Base-by-base conservation (phyloP, 1,140 invertebrate genomes). In the Zaprionus taronus region DNA sequence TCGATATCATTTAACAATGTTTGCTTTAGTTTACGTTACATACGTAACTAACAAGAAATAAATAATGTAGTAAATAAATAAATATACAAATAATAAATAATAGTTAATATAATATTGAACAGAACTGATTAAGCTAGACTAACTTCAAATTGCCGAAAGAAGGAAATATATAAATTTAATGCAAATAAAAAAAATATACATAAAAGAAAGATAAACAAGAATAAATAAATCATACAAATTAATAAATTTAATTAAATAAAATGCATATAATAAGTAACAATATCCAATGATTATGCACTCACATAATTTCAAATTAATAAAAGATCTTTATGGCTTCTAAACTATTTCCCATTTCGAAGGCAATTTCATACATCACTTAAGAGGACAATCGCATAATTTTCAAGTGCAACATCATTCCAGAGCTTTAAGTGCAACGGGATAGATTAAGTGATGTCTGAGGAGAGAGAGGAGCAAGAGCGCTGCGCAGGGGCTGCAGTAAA, bases 391-490 rank as follows among this genome's bases (percentile, higher is more conserved):
- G 53, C 53, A 72, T 67, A 65, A 17, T 38, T 4, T 38, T 83
- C 67, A 83, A 68, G 80, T 79, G 38, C 26, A 60, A 57, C 31
- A 63, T 62, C 58, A 67, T 65, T 60, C 61, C n/a, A 44, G 57
- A 66, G 79, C 65, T 79, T 62, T 61, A 62, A 36, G 63, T 20
- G 44, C 5, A 9, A 2, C 2, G 17, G 20, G 22, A 5, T 31
- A 38, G 15, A 68, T 53, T 31, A 58, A 26, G 66, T n/a, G 26
- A 4, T 5, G 26, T 20, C 6, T 22, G 15, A 28, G 4, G 7
- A n/a, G 22, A 6, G 12, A 22, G 9, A 2, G 53, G 28, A 7
- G 24, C 26, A 5, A 17, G 17, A 36, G 12, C 26, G 17, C 1
- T 7, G 6, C 7, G 26, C 26, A 34, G 20, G n/a, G 34, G 41